Percentiles rank a stretch among this genome's conserved stretches.
phyloP scores from a whole-genome alignment of 2,888 invertebrate genomes.

The Notodonta dromedarius region DNA sequence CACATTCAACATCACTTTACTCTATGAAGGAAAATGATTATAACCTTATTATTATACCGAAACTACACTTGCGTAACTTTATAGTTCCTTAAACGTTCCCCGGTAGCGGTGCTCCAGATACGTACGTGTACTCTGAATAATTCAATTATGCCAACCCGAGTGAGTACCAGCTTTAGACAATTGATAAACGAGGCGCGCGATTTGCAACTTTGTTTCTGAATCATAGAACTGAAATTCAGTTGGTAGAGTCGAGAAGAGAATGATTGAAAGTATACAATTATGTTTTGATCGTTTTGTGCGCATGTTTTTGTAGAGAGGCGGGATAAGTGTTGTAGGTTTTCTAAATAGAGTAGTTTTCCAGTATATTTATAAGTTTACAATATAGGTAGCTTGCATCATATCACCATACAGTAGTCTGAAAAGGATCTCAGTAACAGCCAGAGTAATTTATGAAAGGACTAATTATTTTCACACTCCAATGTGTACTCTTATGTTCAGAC shows the following conservation, averaged over 20 bases:
- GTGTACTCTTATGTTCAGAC: too few species aligned
- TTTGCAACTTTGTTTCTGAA: neutral
- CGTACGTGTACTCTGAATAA: conserved; percentile 36
- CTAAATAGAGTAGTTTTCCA: too few species aligned
- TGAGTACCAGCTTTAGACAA: conserved; percentile 24
- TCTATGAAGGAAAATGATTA: neutral
- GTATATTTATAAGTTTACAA: too few species aligned
- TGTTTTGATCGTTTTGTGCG: conserved; percentile 20
- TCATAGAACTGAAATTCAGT: neutral
- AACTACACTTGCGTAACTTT: neutral
- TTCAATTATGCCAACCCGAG: conserved; percentile 39
- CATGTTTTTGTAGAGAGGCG: conserved; percentile 31
- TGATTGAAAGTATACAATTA: conserved; percentile 28
- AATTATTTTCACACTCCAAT: too few species aligned
- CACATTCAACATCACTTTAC: neutral
- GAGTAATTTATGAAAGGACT: too few species aligned
- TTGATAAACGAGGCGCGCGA: conserved; percentile 15
- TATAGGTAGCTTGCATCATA: too few species aligned
- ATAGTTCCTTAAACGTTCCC: conserved; percentile 19
- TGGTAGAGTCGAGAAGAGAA: neutral
- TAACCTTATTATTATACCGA: neutral
- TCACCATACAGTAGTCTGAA: too few species aligned
- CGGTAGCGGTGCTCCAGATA: conserved; percentile 47
- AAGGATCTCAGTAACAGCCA: too few species aligned
- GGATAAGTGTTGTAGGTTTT: neutral